phyloP scores from a whole-genome alignment of 2,113 vertebrate genomes.

The Pyxicephalus adspersus region DNA sequence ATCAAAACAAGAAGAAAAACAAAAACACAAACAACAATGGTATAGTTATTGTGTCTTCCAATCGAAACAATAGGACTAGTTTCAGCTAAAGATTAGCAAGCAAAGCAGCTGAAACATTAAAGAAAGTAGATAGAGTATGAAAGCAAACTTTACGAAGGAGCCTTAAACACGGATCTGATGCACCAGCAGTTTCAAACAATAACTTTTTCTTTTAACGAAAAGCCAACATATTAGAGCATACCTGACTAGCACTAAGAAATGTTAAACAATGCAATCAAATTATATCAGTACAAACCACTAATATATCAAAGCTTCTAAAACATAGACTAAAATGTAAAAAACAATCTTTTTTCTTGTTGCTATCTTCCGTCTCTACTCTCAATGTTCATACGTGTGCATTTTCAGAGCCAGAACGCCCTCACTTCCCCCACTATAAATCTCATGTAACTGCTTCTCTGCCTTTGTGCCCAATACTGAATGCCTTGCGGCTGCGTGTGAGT shows the following conservation, averaged over 20 bases:
- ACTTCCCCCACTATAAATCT: constrained; percentile 53
- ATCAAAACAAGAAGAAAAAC: too few species aligned
- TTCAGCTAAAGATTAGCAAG: neutral
- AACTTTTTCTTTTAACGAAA: neutral
- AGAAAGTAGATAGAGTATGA: constrained; percentile 6
- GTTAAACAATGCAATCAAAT: neutral
- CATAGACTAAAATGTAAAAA: neutral
- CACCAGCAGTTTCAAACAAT: constrained; percentile 18
- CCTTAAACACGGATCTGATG: constrained; percentile 24
- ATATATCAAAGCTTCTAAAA: neutral
- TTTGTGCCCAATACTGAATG: constrained; percentile 56
- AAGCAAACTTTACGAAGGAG: neutral
- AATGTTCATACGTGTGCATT: constrained; percentile 30
- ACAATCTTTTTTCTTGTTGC: neutral
- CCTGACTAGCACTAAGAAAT: neutral
- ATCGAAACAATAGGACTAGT: too few species aligned
- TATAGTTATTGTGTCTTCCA: too few species aligned
- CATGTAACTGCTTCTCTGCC: constrained; percentile 46
- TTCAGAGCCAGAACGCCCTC: constrained; percentile 40
- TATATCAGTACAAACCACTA: neutral
- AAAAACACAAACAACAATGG: too few species aligned
- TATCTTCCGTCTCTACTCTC: neutral
- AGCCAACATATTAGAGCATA: constrained; percentile 14
- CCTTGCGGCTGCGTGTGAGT: constrained; percentile 71
- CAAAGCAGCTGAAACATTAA: neutral